Percentiles rank a stretch among this genome's conserved stretches.
Conservation (phyloP, 2,888 invertebrate genomes). For the Hyppa rectilinea region DNA sequence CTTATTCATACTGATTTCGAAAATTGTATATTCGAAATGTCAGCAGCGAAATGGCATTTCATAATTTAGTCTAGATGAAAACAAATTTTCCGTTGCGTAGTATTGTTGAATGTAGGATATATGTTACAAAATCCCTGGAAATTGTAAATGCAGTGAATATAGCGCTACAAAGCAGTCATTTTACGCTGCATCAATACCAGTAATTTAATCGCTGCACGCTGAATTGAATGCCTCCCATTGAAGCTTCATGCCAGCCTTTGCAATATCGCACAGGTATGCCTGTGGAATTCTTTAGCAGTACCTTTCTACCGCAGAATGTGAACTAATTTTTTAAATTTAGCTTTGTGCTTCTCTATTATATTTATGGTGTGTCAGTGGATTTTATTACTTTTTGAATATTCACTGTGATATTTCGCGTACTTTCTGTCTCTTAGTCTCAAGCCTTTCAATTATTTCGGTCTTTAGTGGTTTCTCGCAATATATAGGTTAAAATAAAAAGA, state of each 20-base stretch:
- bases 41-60: not conserved
- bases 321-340: slow-evolving; percentile 34
- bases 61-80: not conserved
- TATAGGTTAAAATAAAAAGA: no score
- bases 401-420: not conserved
- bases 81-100: not conserved
- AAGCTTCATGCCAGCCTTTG: slow-evolving; percentile 46
- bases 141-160: slow-evolving; percentile 22
- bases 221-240: slow-evolving; percentile 43
- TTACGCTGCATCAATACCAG: slow-evolving; percentile 51
- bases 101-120: slow-evolving; percentile 5
- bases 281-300: slow-evolving; percentile 29
- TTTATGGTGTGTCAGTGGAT: slow-evolving; percentile 15
- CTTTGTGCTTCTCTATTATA: slow-evolving; percentile 18
- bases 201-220: slow-evolving; percentile 49
- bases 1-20: not conserved
- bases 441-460: not conserved
- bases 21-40: no score
- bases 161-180: slow-evolving; percentile 28
- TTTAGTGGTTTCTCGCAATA: not conserved
- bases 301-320: slow-evolving; percentile 25
- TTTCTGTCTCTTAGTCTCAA: not conserved
- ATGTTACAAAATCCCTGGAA: slow-evolving; percentile 19
- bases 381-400: not conserved
- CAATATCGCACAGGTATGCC: slow-evolving; percentile 57